phyloP scores from a whole-genome alignment of 1,140 invertebrate genomes.

The Halictus rubicundus region DNA sequence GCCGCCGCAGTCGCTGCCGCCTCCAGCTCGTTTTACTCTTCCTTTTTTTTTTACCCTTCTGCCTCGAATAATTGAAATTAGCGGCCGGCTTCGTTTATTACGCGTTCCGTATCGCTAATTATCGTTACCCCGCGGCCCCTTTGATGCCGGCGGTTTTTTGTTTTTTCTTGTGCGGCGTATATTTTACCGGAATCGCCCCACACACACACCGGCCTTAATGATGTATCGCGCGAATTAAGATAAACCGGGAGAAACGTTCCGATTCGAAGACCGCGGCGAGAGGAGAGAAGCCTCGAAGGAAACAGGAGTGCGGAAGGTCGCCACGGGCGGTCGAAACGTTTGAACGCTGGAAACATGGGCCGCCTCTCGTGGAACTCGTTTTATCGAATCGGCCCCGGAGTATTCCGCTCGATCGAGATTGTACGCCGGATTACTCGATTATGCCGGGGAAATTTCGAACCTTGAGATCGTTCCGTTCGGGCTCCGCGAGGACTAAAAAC shows the following conservation, averaged over 20 bases:
- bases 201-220: conserved; percentile 37
- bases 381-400: conserved; percentile 18
- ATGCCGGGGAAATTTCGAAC: not conserved
- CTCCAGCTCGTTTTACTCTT: no score
- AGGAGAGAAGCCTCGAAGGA: not conserved
- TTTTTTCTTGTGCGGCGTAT: conserved; percentile 40
- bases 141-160: conserved; percentile 42
- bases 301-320: conserved; percentile 20
- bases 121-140: conserved; percentile 36
- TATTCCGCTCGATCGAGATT: not conserved
- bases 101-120: conserved; percentile 52
- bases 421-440: not conserved
- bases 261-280: not conserved
- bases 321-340: conserved; percentile 23
- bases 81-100: conserved; percentile 50
- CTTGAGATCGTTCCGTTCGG: no score
- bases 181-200: conserved; percentile 45
- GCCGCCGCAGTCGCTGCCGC: no score
- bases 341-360: conserved; percentile 14
- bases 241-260: conserved; percentile 28
- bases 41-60: not conserved
- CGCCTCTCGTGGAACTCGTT: conserved; percentile 26
- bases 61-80: conserved; percentile 44
- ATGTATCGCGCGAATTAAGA: conserved; percentile 51
- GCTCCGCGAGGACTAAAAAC: no score